These are phyloP conservation scores for Aphaenogaster ashmeadi DNA, from an alignment of 1,140 invertebrate species.

Conservation along the genomic window DNA sequence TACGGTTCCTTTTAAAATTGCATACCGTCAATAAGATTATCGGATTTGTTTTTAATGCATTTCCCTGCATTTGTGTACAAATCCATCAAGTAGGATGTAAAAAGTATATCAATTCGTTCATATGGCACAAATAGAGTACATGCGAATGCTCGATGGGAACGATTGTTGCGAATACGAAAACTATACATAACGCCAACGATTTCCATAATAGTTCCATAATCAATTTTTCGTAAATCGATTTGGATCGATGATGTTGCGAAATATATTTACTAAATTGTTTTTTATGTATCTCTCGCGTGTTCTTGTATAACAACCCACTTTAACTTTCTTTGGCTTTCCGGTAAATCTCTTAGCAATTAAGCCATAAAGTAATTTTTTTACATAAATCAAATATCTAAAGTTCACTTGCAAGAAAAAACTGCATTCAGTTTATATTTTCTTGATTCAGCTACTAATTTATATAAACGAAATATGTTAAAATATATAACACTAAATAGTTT, in stretches of 20 bases:
- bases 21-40: constrained; percentile 16
- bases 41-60: constrained; percentile 22
- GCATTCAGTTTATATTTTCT: background rate
- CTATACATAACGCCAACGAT: constrained; percentile 36
- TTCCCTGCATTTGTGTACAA: background rate
- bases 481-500: constrained; percentile 20
- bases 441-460: background rate
- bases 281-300: background rate
- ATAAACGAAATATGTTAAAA: constrained; percentile 6
- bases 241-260: constrained; percentile 5
- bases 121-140: constrained; percentile 69
- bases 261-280: constrained; percentile 43
- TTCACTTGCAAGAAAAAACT: background rate
- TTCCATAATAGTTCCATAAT: background rate
- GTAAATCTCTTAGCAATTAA: constrained; percentile 28
- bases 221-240: constrained; percentile 23
- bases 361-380: background rate
- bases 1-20: background rate
- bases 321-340: constrained; percentile 37
- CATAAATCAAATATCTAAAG: background rate
- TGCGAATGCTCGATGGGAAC: constrained; percentile 46
- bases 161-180: constrained; percentile 2
- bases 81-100: constrained; percentile 13
- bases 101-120: constrained; percentile 49
- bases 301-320: background rate